Conservation (phyloP, 1,140 invertebrate species). For the Stenopsyche tienmushanensis region DNA sequence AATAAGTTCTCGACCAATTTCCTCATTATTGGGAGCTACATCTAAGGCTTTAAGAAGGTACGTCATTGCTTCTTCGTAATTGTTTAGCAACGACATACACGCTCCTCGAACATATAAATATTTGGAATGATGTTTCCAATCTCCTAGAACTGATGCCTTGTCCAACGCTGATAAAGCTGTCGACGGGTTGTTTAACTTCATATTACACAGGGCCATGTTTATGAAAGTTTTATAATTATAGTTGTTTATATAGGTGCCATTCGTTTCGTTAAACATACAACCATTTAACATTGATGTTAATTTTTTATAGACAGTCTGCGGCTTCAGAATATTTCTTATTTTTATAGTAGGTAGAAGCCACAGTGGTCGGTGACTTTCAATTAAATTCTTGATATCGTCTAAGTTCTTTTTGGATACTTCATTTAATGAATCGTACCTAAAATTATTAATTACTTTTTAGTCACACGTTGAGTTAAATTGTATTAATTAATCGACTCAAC, state of each 20-base stretch:
- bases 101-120: constrained; percentile 8
- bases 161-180: background rate
- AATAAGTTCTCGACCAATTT: background rate
- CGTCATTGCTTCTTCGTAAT: constrained; percentile 2
- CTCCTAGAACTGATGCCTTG: background rate
- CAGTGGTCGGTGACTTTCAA: constrained; percentile 4
- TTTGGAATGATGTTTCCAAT: constrained; percentile 2
- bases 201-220: constrained; percentile 1
- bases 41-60: background rate
- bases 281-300: background rate
- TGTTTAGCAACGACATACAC: background rate
- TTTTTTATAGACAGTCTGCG: background rate
- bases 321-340: too few relatives aligned
- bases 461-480: too few relatives aligned
- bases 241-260: background rate
- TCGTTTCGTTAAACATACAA: background rate
- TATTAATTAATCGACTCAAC: too few relatives aligned
- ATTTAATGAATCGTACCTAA: background rate
- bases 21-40: constrained; percentile 12
- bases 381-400: background rate
- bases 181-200: background rate
- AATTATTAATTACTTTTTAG: background rate
- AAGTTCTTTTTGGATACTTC: background rate
- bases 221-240: background rate
- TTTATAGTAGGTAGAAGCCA: background rate